Percentiles rank a stretch among this genome's conserved stretches.
phyloP scores from a whole-genome alignment of 2,888 invertebrate species.

The Caenorhabditis zanzibari region DNA sequence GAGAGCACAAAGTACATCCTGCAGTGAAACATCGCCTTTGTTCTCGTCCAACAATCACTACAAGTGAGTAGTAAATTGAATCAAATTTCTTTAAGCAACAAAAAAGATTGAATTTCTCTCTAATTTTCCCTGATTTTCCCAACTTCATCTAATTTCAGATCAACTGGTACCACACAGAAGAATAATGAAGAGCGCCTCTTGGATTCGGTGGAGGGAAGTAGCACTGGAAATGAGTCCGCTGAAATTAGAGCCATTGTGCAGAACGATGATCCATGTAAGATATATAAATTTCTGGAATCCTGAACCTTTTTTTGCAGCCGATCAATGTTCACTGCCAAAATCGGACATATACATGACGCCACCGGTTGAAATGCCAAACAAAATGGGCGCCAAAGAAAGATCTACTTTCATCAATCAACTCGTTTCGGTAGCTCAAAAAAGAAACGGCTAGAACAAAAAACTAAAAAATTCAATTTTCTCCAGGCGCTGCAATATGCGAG shows the following conservation, averaged over 20 bases:
- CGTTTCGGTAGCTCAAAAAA: slow-evolving; percentile 51
- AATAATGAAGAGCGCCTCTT: slow-evolving; percentile 42
- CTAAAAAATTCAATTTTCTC: slow-evolving; percentile 2
- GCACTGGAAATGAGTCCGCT: slow-evolving; percentile 64
- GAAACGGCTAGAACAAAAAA: too few species aligned
- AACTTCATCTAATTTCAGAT: slow-evolving; percentile 32
- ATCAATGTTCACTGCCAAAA: slow-evolving; percentile 60
- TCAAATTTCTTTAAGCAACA: slow-evolving; percentile 19
- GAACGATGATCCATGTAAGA: slow-evolving; percentile 65
- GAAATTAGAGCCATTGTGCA: slow-evolving; percentile 69
- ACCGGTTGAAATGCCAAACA: slow-evolving; percentile 62
- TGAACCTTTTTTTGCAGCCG: slow-evolving; percentile 27
- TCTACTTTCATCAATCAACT: slow-evolving; percentile 73
- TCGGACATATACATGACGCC: slow-evolving; percentile 65
- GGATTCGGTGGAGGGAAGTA: slow-evolving; percentile 54
- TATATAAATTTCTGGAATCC: neutral
- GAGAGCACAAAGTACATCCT: slow-evolving; percentile 64
- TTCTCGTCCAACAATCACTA: slow-evolving; percentile 68
- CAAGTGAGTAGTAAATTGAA: slow-evolving; percentile 52
- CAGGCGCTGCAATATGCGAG: slow-evolving; percentile 69
- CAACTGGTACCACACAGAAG: slow-evolving; percentile 56
- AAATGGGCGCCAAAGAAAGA: slow-evolving; percentile 68
- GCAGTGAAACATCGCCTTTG: slow-evolving; percentile 73
- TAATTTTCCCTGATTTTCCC: slow-evolving; percentile 14
- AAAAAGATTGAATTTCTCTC: slow-evolving; percentile 20